Base-by-base conservation (phyloP, 2,113 vertebrate species). In the Lophius piscatorius region DNA sequence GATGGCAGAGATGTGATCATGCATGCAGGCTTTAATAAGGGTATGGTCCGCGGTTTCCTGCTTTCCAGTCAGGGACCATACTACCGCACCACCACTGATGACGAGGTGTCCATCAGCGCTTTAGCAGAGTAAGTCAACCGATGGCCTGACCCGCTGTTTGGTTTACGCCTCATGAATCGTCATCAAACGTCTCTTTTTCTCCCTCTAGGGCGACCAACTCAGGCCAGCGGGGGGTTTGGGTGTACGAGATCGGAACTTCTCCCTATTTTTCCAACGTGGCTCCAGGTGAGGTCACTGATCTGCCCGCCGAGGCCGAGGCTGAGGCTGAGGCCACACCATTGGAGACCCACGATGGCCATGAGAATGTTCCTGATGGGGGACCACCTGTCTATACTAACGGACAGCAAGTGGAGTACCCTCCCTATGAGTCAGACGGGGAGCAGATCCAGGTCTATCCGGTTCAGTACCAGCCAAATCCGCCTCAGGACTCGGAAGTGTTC, bases 191-290 rank as follows among this genome's bases (percentile, higher is more conserved):
- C n/a, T 12, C 1, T 21, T 69, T n/a, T 55, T 24, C n/a, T 26
- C 28, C 34, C 39, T 11, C 29, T 29, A 96, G 95, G 89, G 81
- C 89, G 72, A 97, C 95, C 62, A 99, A 99, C 87, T 89, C 93
- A 8, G 97, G 96, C 50, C 70, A 79, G 60, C 88, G 66, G 12
- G 97, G 97, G 0, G 55, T 95, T 24, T 98, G 95, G 95, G 94
- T 97, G 40, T 98, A 94, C 0, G 93, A 96, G 82, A 93, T 97
- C 1, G 94, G 96, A 21, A 93, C 94, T 1, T 90, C 89, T 0
- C 90, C 91, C 34, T 87, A 89, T 17, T 89, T 92, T 51, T 70
- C 36, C 4, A 91, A 83, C 0, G 76, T 96, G 9, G 73, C 91
- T 41, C 84, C 93, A 14, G 93, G 94, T 0, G 91, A 93, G n/a